phyloP scores from a whole-genome alignment of 2,113 vertebrate genomes.

The Anarrhichthys ocellatus region DNA sequence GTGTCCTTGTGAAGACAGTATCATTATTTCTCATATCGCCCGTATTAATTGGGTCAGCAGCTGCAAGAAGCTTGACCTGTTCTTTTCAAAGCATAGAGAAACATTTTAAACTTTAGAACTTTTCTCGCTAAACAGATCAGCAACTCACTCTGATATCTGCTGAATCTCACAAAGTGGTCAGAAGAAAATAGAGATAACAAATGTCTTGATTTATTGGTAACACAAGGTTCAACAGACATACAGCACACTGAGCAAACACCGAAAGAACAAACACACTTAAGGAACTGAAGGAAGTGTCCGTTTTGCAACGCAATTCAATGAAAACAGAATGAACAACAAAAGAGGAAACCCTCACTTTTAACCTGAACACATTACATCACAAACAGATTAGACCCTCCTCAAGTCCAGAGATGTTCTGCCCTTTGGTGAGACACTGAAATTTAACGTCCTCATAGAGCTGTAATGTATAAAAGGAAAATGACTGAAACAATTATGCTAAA shows the following conservation, averaged over 20 bases:
- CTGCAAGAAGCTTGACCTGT: conserved; percentile 70
- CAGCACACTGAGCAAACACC: conserved; percentile 53
- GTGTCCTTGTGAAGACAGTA: conserved; percentile 71
- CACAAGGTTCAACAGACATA: conserved; percentile 50
- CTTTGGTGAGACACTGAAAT: conserved; percentile 62
- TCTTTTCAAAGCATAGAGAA: conserved; percentile 55
- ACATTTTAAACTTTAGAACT: conserved; percentile 49
- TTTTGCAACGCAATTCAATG: conserved; percentile 45
- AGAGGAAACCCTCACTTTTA: conserved; percentile 39
- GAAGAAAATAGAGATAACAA: conserved; percentile 40
- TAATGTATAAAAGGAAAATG: conserved; percentile 54
- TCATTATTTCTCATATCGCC: conserved; percentile 72
- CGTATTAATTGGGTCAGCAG: conserved; percentile 79
- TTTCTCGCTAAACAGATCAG: conserved; percentile 41
- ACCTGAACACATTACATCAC: conserved; percentile 46
- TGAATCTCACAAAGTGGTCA: conserved; percentile 13
- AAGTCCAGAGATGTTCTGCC: conserved; percentile 38
- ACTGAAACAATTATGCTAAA: conserved; percentile 64
- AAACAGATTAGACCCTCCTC: conserved; percentile 43
- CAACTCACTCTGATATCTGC: conserved; percentile 19
- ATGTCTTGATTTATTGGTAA: conserved; percentile 72
- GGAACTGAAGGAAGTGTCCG: conserved; percentile 13
- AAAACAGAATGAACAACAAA: conserved; percentile 28
- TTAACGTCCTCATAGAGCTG: conserved; percentile 38
- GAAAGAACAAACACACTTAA: conserved; percentile 39